Conservation (phyloP, 1,140 invertebrate genomes). For the Drosophila sproati region DNA sequence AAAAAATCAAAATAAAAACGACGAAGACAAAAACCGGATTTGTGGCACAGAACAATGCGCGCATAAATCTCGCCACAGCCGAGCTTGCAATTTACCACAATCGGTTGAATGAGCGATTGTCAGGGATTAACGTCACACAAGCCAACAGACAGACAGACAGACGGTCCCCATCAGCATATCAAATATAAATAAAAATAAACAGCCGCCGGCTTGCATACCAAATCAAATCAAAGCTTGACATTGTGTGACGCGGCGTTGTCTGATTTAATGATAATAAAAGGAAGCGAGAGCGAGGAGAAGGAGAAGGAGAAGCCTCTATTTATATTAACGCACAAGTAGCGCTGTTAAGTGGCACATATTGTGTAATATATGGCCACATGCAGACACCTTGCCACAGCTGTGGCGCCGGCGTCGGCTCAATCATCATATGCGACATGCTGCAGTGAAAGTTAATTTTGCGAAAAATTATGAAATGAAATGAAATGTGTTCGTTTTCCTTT, state of each 20-base stretch:
- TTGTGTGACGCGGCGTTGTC: constrained; percentile 49
- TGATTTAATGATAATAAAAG: constrained; percentile 46
- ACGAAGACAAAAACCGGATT: constrained; percentile 68
- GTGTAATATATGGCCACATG: constrained; percentile 36
- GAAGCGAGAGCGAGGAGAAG: constrained; percentile 54
- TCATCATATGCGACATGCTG: constrained; percentile 74
- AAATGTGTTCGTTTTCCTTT: constrained; percentile 78
- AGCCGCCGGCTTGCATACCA: constrained; percentile 27
- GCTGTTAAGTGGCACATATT: constrained; percentile 49
- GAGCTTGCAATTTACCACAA: constrained; percentile 69
- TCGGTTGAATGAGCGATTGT: constrained; percentile 65
- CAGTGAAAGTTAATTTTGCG: constrained; percentile 78
- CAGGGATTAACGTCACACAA: constrained; percentile 58
- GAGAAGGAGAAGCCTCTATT: constrained; percentile 33
- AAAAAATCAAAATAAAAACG: constrained; percentile 3
- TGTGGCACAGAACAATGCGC: constrained; percentile 77
- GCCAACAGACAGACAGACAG: constrained; percentile 8
- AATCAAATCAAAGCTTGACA: constrained; percentile 81
- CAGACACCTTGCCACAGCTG: constrained; percentile 42
- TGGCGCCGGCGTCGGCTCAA: constrained; percentile 45
- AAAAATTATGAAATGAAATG: constrained; percentile 71
- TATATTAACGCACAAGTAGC: constrained; percentile 55
- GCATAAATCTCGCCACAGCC: constrained; percentile 77
- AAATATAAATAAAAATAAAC: constrained; percentile 56
- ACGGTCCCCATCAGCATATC: background rate